Conservation (phyloP, 2,888 invertebrate genomes). For the Amorpha juglandis region DNA sequence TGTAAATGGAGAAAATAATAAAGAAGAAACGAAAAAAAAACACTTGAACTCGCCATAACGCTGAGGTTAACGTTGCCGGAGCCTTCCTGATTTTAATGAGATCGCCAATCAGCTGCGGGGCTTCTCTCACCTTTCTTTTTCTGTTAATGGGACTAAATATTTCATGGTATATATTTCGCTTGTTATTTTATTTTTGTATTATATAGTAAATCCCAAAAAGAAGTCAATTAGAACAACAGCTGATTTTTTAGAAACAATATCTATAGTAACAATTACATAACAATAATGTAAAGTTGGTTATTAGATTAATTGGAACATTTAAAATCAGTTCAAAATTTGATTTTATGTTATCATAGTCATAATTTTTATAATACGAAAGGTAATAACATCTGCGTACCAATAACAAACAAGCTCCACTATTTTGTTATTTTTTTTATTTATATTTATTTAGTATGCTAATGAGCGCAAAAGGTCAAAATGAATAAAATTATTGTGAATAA, state of each 20-base stretch:
- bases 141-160: constrained; percentile 26
- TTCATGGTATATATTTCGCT: constrained; percentile 2
- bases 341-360: too few relatives aligned
- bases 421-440: neutral
- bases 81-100: constrained; percentile 78
- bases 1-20: constrained; percentile 16
- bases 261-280: too few relatives aligned
- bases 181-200: constrained; percentile 5
- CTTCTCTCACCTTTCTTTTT: constrained; percentile 41
- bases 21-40: constrained; percentile 15
- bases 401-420: neutral
- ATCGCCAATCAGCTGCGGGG: constrained; percentile 64
- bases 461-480: neutral
- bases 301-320: too few relatives aligned
- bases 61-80: constrained; percentile 57
- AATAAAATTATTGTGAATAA: neutral
- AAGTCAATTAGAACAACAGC: neutral
- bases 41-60: constrained; percentile 41
- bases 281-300: too few relatives aligned
- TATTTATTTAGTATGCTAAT: neutral
- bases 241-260: too few relatives aligned
- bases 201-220: neutral
- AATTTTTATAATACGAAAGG: too few relatives aligned
- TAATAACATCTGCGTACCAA: too few relatives aligned
- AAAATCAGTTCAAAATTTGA: too few relatives aligned